Evolutionary conservation across 1,140 invertebrate species (phyloP).

Genomic region (Tetramorium simillimum): DNA sequence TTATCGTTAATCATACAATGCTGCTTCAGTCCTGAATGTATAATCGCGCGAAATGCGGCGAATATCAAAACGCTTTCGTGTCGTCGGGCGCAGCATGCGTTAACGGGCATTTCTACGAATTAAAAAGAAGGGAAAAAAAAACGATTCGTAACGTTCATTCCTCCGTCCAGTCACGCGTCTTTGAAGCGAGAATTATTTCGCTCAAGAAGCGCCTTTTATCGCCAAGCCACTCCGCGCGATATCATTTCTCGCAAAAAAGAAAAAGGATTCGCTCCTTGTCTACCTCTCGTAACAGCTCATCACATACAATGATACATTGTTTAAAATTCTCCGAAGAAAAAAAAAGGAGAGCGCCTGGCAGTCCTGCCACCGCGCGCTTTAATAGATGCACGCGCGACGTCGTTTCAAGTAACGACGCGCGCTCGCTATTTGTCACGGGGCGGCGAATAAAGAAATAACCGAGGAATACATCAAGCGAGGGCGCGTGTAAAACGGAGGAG

Average conservation of each 20-base stretch:
- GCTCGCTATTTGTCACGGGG: conserved; percentile 47
- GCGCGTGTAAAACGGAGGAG: conserved; percentile 11
- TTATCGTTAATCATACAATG: conserved; percentile 45
- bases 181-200: background rate
- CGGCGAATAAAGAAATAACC: conserved; percentile 54
- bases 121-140: background rate
- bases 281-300: background rate
- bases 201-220: background rate
- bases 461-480: conserved; percentile 30
- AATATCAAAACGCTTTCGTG: background rate
- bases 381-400: conserved; percentile 33
- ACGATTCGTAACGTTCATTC: background rate
- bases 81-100: background rate
- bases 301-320: background rate
- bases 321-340: conserved; percentile 1
- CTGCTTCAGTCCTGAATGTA: conserved; percentile 14
- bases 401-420: conserved; percentile 32
- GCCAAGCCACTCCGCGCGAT: background rate
- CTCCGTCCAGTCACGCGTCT: background rate
- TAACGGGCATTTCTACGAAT: background rate
- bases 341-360: background rate
- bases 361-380: background rate
- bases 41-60: conserved; percentile 22
- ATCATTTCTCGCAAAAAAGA: background rate
- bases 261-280: background rate